These are phyloP conservation scores for Nerophis lumbriciformis DNA, from an alignment of 2,113 vertebrate genomes.

Conservation along the genomic window DNA sequence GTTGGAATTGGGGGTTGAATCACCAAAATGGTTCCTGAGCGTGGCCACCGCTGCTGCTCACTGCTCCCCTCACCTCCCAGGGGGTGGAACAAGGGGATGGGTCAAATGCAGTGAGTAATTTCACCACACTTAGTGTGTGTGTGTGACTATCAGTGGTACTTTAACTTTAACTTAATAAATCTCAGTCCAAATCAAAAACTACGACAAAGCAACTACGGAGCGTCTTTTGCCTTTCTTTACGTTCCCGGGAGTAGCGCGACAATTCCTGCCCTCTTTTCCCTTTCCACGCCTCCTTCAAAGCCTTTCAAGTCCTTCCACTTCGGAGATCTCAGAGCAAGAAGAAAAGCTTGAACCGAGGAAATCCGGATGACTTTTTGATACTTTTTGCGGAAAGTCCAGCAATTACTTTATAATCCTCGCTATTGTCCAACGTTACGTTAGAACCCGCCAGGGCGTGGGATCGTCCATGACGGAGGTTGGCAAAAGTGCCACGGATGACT, in stretches of 20 bases:
- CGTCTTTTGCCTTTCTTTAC: conserved; percentile 11
- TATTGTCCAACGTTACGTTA: conserved; percentile 35
- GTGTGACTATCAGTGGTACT: neutral
- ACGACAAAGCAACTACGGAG: conserved; percentile 6
- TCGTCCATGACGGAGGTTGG: too few species aligned
- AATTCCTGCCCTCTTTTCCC: conserved; percentile 16
- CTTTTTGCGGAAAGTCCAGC: conserved; percentile 46
- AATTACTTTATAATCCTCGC: conserved; percentile 54
- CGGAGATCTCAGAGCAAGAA: conserved; percentile 37
- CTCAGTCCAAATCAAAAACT: conserved; percentile 16
- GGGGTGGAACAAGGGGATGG: too few species aligned
- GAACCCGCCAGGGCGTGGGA: too few species aligned
- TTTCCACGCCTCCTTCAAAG: conserved; percentile 30
- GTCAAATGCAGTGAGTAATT: too few species aligned
- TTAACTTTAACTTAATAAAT: conserved; percentile 2
- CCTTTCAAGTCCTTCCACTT: conserved; percentile 45
- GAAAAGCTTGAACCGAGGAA: conserved; percentile 50
- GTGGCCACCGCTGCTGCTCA: too few species aligned
- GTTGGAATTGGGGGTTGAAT: too few species aligned
- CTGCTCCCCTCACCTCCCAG: too few species aligned
- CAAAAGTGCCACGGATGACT: neutral
- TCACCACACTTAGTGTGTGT: neutral
- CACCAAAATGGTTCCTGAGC: too few species aligned
- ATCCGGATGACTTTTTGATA: conserved; percentile 49
- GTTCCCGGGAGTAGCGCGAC: conserved; percentile 30